phyloP scores from a whole-genome alignment of 2,113 vertebrate genomes.

The Alectura lathami region DNA sequence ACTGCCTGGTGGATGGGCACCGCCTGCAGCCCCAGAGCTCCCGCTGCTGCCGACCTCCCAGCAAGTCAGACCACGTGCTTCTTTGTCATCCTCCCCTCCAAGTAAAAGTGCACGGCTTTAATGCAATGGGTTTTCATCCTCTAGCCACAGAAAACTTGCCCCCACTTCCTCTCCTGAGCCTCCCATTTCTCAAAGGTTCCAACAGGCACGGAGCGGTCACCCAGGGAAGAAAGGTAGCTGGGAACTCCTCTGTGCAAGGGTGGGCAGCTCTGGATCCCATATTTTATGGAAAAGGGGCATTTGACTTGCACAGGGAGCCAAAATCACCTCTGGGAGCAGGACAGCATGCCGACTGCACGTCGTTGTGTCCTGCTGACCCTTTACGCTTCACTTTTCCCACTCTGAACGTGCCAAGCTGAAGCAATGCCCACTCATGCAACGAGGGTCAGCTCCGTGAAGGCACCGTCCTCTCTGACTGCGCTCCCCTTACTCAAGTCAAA shows the following conservation, averaged over 20 bases:
- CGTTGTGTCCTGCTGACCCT: background rate
- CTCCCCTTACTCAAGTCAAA: background rate
- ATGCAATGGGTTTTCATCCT: background rate
- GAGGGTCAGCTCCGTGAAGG: rapidly evolving
- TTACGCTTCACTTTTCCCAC: background rate
- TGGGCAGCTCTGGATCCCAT: too few species aligned
- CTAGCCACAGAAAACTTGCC: background rate
- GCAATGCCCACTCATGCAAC: background rate
- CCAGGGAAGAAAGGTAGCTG: background rate
- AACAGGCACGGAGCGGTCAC: background rate
- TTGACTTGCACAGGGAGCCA: background rate
- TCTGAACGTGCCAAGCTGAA: background rate
- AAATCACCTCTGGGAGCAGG: background rate
- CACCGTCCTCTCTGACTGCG: background rate
- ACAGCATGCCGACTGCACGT: background rate
- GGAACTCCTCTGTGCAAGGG: background rate
- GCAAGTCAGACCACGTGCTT: rapidly evolving
- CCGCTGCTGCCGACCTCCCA: background rate
- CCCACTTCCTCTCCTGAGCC: background rate
- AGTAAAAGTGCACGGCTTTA: background rate
- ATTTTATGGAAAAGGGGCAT: background rate
- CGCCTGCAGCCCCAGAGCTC: too few species aligned
- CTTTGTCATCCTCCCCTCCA: background rate
- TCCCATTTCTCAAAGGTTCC: background rate
- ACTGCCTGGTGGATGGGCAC: background rate